Conservation (phyloP, 2,888 invertebrate genomes). For the Troides helena region DNA sequence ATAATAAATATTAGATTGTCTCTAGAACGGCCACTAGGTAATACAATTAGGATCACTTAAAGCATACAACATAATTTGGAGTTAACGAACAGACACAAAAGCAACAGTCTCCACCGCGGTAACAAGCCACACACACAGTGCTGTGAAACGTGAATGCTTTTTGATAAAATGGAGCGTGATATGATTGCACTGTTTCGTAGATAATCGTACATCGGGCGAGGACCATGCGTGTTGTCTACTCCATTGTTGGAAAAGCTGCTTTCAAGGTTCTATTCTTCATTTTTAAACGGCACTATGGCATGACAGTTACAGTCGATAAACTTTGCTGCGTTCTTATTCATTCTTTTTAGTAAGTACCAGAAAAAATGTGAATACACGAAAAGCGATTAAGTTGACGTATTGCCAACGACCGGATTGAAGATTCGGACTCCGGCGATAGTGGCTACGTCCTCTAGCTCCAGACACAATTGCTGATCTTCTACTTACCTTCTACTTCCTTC, state of each 20-base stretch:
- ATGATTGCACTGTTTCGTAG: conserved; percentile 78
- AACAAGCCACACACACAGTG: conserved; percentile 35
- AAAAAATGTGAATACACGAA: conserved; percentile 76
- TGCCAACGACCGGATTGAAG: conserved; percentile 61
- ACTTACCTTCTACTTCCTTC: conserved; percentile 73
- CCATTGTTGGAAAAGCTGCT: conserved; percentile 80
- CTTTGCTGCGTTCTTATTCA: conserved; percentile 78
- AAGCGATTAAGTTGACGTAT: conserved; percentile 65
- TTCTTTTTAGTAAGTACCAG: conserved; percentile 73
- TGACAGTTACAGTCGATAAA: conserved; percentile 79
- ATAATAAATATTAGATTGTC: conserved; percentile 3
- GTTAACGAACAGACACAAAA: conserved; percentile 31
- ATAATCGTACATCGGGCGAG: conserved; percentile 75
- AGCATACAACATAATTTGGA: conserved; percentile 25
- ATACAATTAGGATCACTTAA: conserved; percentile 21
- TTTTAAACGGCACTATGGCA: conserved; percentile 81
- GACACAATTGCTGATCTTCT: conserved; percentile 75
- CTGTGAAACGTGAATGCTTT: conserved; percentile 32
- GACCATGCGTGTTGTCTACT: conserved; percentile 79
- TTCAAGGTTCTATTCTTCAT: conserved; percentile 78
- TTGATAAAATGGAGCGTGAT: conserved; percentile 57
- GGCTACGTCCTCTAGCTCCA: conserved; percentile 72
- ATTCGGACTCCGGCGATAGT: conserved; percentile 64
- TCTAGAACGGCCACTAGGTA: conserved; percentile 4
- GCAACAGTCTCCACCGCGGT: conserved; percentile 36